A percentile compares a stretch with the other conserved stretches of the same genome.
Conservation (phyloP, 2,888 invertebrate species). For the Phoenoteleia sp. region DNA sequence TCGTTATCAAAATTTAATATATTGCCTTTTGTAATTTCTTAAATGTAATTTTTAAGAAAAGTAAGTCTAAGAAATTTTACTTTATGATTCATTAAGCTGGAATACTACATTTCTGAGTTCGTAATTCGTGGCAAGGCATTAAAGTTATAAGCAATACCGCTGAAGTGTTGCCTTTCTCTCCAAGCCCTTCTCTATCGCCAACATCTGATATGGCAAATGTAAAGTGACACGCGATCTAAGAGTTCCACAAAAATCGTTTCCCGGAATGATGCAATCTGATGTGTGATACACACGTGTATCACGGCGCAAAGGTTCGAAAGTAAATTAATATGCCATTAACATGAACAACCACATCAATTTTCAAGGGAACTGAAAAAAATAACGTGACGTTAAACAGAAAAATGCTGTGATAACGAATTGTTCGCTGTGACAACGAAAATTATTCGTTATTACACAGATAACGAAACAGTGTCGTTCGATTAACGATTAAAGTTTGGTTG, state of each 20-base stretch:
- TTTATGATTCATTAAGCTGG: too few species aligned
- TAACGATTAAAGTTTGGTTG: too few species aligned
- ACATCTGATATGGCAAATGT: constrained; percentile 52
- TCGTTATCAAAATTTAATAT: too few species aligned
- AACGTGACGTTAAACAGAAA: not conserved
- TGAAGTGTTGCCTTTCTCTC: constrained; percentile 12
- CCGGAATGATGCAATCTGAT: constrained; percentile 52
- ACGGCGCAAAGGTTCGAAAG: constrained; percentile 7
- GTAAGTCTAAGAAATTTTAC: too few species aligned
- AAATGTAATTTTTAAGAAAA: too few species aligned
- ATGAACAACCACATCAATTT: not conserved
- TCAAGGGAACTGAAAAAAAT: not conserved
- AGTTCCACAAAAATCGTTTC: constrained; percentile 63
- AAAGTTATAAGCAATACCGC: not conserved
- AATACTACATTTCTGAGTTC: not conserved
- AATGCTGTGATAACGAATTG: too few species aligned
- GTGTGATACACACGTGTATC: constrained; percentile 29
- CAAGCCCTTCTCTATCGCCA: constrained; percentile 21
- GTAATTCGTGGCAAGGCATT: not conserved
- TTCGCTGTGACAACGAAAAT: too few species aligned
- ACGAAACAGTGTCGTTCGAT: too few species aligned
- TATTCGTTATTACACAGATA: too few species aligned
- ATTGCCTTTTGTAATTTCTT: constrained; percentile 18
- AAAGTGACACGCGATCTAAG: constrained; percentile 46
- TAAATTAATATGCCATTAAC: constrained; percentile 19